phyloP scores from a whole-genome alignment of 2,888 invertebrate species.

The Camponotus fellah region DNA sequence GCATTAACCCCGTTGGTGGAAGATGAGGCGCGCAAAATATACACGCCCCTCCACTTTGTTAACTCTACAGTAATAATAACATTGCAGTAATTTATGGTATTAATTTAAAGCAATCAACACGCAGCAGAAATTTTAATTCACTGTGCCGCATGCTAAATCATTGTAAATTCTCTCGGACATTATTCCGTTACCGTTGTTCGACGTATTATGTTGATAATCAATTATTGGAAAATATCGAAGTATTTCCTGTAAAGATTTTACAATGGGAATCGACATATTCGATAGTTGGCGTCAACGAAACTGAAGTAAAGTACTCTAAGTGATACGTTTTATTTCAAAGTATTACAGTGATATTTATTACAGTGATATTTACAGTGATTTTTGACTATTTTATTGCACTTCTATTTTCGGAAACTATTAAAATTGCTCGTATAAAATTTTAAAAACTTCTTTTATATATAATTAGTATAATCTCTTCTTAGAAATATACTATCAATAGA shows the following conservation, averaged over 20 bases:
- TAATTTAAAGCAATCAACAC: slow-evolving; percentile 28
- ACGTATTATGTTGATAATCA: background rate
- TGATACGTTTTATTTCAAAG: background rate
- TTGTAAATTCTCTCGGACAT: background rate
- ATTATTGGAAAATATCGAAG: slow-evolving; percentile 14
- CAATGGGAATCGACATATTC: background rate
- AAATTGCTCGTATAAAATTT: background rate
- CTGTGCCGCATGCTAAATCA: slow-evolving; percentile 1
- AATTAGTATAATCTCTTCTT: background rate
- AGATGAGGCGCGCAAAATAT: background rate
- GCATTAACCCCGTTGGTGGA: background rate
- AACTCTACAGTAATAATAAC: slow-evolving; percentile 18
- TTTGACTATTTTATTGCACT: background rate
- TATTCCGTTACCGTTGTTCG: background rate
- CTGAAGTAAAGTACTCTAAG: background rate
- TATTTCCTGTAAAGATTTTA: background rate
- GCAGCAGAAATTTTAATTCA: slow-evolving; percentile 15
- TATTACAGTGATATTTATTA: too few species aligned
- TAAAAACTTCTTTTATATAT: background rate
- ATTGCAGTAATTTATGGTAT: slow-evolving; percentile 30
- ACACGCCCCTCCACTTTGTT: slow-evolving; percentile 6
- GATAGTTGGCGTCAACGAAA: slow-evolving; percentile 7
- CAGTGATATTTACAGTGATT: too few species aligned
- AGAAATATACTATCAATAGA: background rate
- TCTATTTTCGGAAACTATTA: background rate